Conservation (phyloP, 1,140 invertebrate genomes). For the Helicoverpa armigera region DNA sequence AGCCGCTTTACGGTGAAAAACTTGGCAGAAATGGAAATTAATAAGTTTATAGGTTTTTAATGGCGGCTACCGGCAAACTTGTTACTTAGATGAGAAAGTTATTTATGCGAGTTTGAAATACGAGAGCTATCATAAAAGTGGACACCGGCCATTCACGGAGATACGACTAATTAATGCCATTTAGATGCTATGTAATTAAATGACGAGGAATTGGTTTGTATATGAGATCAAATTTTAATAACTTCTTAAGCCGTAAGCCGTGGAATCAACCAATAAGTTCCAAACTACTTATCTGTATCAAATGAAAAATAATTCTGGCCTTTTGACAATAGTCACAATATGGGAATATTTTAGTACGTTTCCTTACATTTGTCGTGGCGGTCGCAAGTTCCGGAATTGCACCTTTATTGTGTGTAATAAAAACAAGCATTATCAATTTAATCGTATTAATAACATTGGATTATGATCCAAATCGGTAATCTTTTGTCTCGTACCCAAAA, state of each 20-base stretch:
- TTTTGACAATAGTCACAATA: not conserved
- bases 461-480: not conserved
- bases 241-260: no score
- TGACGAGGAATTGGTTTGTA: no score
- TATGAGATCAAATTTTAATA: no score
- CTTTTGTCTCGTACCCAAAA: constrained; percentile 13
- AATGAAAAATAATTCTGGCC: no score
- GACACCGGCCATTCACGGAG: not conserved
- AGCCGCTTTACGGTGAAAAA: constrained; percentile 21
- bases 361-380: not conserved
- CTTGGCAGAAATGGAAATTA: constrained; percentile 36
- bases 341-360: not conserved
- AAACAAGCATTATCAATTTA: not conserved
- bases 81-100: constrained; percentile 19
- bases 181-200: no score
- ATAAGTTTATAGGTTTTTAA: constrained; percentile 40
- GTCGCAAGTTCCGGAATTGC: no score
- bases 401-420: not conserved
- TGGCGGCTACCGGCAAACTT: constrained; percentile 10
- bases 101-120: constrained; percentile 15
- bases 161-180: not conserved
- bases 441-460: not conserved
- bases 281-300: no score
- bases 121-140: not conserved
- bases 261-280: no score